Base-by-base conservation (phyloP, 2,888 invertebrate species). In the Apotomis turbidana region DNA sequence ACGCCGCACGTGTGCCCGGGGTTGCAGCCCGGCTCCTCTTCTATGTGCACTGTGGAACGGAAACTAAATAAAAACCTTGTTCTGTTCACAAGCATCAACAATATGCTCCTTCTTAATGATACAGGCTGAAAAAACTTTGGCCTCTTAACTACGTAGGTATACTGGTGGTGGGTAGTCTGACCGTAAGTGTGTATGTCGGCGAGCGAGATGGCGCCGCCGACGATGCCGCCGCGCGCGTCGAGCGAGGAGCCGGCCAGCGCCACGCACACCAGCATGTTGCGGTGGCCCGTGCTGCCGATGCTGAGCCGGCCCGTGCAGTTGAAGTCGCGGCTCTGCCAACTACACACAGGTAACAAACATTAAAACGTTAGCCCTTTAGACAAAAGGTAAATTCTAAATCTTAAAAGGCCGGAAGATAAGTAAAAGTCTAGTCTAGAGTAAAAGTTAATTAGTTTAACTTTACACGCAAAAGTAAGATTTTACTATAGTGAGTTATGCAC, bases 191-290 rank as follows among this genome's bases (percentile, higher is more conserved):
- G 96, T 77, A 99, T 97, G 85, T 97, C 96, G 76, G 97, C 96
- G 54, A 99, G 95, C 86, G 98, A 97, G 82, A 99, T 97, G 79
- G 97, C 97, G 38, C 99, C 99, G 85, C 99, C 99, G 44, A 99
- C 99, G 83, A 99, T 99, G 78, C 99, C 99, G 69, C 98, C 98
- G 89, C 98, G 97, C 12, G 99, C 99, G 87, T 99, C 99, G 70
- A 99, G 94, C 78, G 97, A 96, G 0, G 99, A 98, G 44, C 97
- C 97, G 10, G 96, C 97, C 71, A 99, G 94, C 74, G 97, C 97
- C 54, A 98, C 95, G 61, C 97, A 96, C 74, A 98, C 96, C 87
- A 97, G 97, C 94, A 99, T 95, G 92, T 99, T 98, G 87, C 98
- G 98, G 86, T 98, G 97, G 0, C 98, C 98, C 1, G 97, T 97